phyloP scores from a whole-genome alignment of 1,140 invertebrate genomes.

The Drosophila sucinea region DNA sequence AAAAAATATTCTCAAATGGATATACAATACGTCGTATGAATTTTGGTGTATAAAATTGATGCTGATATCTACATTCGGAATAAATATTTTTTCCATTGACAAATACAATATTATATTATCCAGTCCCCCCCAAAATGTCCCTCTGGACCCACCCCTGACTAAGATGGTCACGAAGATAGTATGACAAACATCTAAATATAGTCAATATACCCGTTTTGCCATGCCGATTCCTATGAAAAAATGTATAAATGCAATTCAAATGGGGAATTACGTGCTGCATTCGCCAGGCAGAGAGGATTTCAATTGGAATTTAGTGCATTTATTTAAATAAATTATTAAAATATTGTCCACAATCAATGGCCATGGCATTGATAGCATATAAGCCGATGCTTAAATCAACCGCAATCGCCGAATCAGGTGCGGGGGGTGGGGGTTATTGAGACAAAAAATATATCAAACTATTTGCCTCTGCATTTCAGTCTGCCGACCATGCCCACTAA shows the following conservation, averaged over 20 bases:
- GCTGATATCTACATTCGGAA: no score
- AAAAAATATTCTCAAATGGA: no score
- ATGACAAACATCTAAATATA: conserved; percentile 21
- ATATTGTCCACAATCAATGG: conserved; percentile 34
- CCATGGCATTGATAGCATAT: conserved; percentile 49
- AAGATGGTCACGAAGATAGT: background rate
- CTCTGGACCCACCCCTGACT: no score
- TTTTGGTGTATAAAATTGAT: no score
- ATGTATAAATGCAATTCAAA: conserved; percentile 35
- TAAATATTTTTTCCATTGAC: no score
- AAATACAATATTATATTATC: no score
- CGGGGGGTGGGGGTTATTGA: background rate
- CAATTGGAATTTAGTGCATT: conserved; percentile 56
- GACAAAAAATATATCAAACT: conserved; percentile 5
- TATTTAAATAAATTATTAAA: conserved; percentile 59
- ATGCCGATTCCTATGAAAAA: background rate
- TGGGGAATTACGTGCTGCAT: background rate
- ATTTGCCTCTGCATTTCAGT: conserved; percentile 16
- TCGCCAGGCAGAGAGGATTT: background rate
- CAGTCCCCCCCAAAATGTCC: no score
- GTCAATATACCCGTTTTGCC: background rate
- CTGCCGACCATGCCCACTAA: conserved; percentile 4
- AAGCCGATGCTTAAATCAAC: conserved; percentile 53
- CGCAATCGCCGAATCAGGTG: conserved; percentile 37
- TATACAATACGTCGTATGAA: no score